A percentile compares a stretch with the other conserved stretches of the same genome.
These are phyloP conservation scores for Prosapia bicincta DNA, from an alignment of 2,888 invertebrate species.

Conservation along the genomic window DNA sequence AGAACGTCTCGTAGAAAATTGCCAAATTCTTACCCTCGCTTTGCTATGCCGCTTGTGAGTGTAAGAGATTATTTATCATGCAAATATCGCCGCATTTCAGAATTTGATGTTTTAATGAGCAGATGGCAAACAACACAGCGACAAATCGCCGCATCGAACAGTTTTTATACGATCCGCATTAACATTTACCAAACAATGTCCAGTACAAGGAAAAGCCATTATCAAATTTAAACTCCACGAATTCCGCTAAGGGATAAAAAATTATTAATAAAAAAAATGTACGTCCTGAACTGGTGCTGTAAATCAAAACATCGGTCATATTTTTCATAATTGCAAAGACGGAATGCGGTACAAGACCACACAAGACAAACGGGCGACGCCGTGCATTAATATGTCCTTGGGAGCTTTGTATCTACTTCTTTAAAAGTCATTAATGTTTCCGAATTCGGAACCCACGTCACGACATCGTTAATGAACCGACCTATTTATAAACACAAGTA, in stretches of 20 bases:
- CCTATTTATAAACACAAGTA: neutral
- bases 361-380: neutral
- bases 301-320: neutral
- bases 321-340: neutral
- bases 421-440: neutral
- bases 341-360: neutral
- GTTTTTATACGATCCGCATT: neutral
- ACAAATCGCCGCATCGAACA: neutral
- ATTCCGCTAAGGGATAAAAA: neutral
- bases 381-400: neutral
- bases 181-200: neutral
- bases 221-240: neutral
- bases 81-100: neutral
- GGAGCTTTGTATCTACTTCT: neutral
- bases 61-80: neutral
- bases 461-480: neutral
- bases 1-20: neutral
- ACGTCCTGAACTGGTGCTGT: neutral
- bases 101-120: neutral
- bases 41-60: neutral
- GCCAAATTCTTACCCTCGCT: neutral
- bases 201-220: neutral
- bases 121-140: neutral
- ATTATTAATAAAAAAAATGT: neutral
- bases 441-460: neutral